Evolutionary conservation across 2,888 invertebrate genomes (phyloP), one percentile per base, ranked within the genome.

Genomic region (Meteorus cinctellus): DNA sequence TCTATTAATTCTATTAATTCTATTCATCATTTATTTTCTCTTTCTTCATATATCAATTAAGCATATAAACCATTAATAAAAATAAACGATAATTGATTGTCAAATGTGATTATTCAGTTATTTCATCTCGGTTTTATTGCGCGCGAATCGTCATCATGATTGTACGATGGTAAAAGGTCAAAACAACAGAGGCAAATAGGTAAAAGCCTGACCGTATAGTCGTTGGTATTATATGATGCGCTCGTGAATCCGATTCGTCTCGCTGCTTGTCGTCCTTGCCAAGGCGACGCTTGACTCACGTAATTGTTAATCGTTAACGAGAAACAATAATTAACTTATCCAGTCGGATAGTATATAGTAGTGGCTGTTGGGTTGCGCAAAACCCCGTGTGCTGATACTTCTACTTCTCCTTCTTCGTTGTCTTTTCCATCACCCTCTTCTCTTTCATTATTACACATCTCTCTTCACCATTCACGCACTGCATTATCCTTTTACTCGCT

Each of bases 231-330:
- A 55, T 63, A 72, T 72, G 45, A 62, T 45, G 62, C 59, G 62
- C 45, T 62, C 45, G 71, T 67, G 67, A 71, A 80, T 71, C 76
- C 77, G 78, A 79, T 78, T 78, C 76, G 77, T 73, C 74, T 74
- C 77, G 76, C 71, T 68, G 76, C 45, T 74, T 75, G 79, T 80
- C 84, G 86, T 84, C 87, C 85, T 86, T 85, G 86, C 84, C 85
- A 85, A 85, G 84, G 84, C 83, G 83, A 84, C 84, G 83, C 78
- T 84, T 81, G 82, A 80, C 81, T 84, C 83, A 83, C 81, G 83
- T 86, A 85, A 86, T 87, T 86, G 84, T 85, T 85, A 87, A 86
- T 86, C 83, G 81, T 84, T 85, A 86, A 86, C 85, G 81, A 83
- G 82, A 82, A 82, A 84, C 81, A 84, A 86, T 87, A 86, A 87